Conservation (phyloP, 2,113 vertebrate species). For the Tichodroma muraria region DNA sequence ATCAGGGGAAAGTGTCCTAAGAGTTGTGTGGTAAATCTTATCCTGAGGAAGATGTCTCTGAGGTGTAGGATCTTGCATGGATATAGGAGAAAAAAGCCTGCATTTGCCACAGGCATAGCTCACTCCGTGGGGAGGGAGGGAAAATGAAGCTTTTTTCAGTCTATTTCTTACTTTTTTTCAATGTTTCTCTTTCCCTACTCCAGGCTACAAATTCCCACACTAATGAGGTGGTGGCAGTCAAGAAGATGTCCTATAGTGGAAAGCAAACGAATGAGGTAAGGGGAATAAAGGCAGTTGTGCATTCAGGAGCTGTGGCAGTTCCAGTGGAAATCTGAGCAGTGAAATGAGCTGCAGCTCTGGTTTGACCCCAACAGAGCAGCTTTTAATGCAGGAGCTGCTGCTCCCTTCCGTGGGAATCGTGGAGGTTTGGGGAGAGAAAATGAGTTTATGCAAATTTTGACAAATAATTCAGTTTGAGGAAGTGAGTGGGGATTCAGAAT, state of each 20-base stretch:
- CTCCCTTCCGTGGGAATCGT: not conserved
- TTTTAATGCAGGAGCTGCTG: not conserved
- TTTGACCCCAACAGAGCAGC: not conserved
- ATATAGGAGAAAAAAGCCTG: not conserved
- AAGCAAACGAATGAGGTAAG: slow-evolving; percentile 96
- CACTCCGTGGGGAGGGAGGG: not conserved
- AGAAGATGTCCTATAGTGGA: slow-evolving; percentile 99
- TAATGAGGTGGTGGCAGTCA: slow-evolving; percentile 97
- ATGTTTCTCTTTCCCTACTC: not conserved
- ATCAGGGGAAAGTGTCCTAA: not conserved
- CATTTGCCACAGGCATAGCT: not conserved
- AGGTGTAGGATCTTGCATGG: not conserved
- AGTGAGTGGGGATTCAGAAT: not conserved
- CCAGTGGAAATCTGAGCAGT: not conserved
- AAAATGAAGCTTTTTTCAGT: not conserved
- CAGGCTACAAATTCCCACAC: slow-evolving; percentile 94
- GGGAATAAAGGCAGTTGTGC: not conserved
- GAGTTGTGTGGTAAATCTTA: not conserved
- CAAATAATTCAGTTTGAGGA: not conserved
- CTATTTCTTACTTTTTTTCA: not conserved
- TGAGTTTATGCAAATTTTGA: not conserved
- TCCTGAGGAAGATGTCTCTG: not conserved
- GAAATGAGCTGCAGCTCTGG: not conserved
- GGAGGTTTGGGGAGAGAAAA: not conserved
- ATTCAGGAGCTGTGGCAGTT: not conserved